A percentile compares a stretch with the other conserved stretches of the same genome.
Evolutionary conservation across 2,888 invertebrate species (phyloP).

Genomic region (Isoperla grammatica): DNA sequence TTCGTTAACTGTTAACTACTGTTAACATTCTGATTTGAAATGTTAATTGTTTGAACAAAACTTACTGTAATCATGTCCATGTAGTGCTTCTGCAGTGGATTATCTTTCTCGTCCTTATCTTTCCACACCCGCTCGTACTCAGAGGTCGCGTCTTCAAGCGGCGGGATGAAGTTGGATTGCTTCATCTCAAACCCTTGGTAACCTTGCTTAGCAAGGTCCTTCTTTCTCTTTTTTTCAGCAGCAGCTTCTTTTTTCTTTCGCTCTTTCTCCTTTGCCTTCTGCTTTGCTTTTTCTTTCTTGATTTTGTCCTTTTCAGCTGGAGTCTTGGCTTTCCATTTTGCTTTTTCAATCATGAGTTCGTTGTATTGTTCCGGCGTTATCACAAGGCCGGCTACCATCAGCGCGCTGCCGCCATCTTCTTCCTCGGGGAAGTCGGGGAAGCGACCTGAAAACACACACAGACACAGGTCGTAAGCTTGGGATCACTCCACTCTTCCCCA

Average conservation of each 20-base stretch:
- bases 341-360: conserved; percentile 38
- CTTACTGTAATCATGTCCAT: conserved; percentile 45
- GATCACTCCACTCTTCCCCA: too few relatives aligned
- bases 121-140: conserved; percentile 44
- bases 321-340: conserved; percentile 34
- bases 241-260: conserved; percentile 42
- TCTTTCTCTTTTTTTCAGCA: conserved; percentile 32
- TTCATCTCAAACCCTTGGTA: conserved; percentile 35
- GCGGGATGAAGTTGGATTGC: conserved; percentile 26
- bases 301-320: conserved; percentile 32
- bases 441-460: conserved; percentile 28
- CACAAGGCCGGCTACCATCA: conserved; percentile 54
- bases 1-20: too few relatives aligned
- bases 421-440: conserved; percentile 71
- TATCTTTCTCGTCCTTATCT: conserved; percentile 45
- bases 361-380: conserved; percentile 55
- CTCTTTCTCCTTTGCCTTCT: conserved; percentile 16
- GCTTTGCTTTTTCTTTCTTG: conserved; percentile 24
- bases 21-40: too few relatives aligned
- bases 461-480: too few relatives aligned
- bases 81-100: conserved; percentile 57
- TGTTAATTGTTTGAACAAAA: too few relatives aligned
- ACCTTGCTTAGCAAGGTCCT: conserved; percentile 41
- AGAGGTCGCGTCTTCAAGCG: background rate
- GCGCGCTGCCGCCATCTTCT: conserved; percentile 56